Conservation (phyloP, 2,113 vertebrate genomes). For the Bubo bubo region DNA sequence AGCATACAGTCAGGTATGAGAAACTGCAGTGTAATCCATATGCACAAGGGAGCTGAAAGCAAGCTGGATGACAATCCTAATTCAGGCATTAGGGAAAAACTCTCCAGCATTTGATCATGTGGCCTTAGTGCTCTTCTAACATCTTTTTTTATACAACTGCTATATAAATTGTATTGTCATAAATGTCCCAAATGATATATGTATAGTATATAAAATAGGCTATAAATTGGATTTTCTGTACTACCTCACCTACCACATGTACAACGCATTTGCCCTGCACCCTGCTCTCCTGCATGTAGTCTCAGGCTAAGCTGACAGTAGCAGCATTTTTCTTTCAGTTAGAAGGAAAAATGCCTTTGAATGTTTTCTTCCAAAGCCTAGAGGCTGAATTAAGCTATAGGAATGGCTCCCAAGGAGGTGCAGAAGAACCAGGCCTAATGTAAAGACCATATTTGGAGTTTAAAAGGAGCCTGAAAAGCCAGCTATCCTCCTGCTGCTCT, state of each 20-base stretch:
- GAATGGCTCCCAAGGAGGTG: neutral
- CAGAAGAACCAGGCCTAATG: conserved; percentile 4
- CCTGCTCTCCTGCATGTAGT: neutral
- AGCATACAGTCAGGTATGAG: conserved; percentile 25
- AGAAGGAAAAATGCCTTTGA: neutral
- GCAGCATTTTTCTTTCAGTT: neutral
- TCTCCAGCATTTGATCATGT: neutral
- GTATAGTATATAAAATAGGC: conserved; percentile 26
- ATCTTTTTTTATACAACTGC: conserved; percentile 1
- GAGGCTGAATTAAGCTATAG: neutral
- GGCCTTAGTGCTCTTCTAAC: neutral
- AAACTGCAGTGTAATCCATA: neutral
- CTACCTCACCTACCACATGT: conserved; percentile 23
- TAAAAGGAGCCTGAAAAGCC: conserved; percentile 15
- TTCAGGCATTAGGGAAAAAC: neutral
- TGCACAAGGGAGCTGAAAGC: neutral
- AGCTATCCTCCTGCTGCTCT: conserved; percentile 27
- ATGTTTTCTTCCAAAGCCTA: neutral
- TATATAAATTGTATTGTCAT: conserved; percentile 30
- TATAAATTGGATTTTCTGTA: conserved; percentile 38
- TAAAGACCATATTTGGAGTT: conserved; percentile 53
- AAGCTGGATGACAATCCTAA: neutral
- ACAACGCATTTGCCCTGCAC: neutral
- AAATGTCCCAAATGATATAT: conserved; percentile 32
- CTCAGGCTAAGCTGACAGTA: conserved; percentile 1